Evolutionary conservation across 2,797 vertebrate species (phyloP), one percentile per base, ranked within the genome.

Genomic region (Xerus rutilus): DNA sequence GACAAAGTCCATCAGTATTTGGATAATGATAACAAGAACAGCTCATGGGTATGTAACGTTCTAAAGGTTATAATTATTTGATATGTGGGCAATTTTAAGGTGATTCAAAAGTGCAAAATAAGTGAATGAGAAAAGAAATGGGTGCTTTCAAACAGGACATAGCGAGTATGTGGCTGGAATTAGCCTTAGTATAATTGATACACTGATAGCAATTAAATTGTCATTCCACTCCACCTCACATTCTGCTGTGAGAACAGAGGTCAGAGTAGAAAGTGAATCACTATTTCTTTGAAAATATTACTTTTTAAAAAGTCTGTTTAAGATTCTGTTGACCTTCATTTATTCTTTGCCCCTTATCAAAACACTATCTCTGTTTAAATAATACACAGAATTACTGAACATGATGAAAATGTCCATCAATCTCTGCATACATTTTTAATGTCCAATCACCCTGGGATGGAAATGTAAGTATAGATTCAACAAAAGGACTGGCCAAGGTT

Each of bases 251-350:
- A 77, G 47, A 86, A 52, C 11, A 92, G 10, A 85, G 54, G 43
- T 94, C 62, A 65, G 13, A 93, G 7, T 12, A 84, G 49, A 88
- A 96, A 86, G 39, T 23, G 49, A 86, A 89, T 82, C 15, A 91
- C 7, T 7, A 54, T 64, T 93, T 91, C 35, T 89, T 86, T 57
- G 10, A 96, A 93, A 82, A 64, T 57, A 62, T n/a, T 73, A 65
- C n/a, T 69, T 94, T 96, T 88, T 87, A 13, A 45, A 92, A 85
- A 84, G 23, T 76, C 35, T n/a, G 3, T 72, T 78, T 67, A 81
- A 70, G 7, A 84, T 89, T 73, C 76, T 23, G 45, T 20, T 90
- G 35, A 89, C 49, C 15, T 69, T 70, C 15, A 28, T 82, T 14
- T 94, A 14, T n/a, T 86, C 67, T 81, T 3, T 52, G 14, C 3